These are phyloP conservation scores for Wasmannia auropunctata DNA, from an alignment of 1,140 invertebrate genomes.

Conservation along the genomic window DNA sequence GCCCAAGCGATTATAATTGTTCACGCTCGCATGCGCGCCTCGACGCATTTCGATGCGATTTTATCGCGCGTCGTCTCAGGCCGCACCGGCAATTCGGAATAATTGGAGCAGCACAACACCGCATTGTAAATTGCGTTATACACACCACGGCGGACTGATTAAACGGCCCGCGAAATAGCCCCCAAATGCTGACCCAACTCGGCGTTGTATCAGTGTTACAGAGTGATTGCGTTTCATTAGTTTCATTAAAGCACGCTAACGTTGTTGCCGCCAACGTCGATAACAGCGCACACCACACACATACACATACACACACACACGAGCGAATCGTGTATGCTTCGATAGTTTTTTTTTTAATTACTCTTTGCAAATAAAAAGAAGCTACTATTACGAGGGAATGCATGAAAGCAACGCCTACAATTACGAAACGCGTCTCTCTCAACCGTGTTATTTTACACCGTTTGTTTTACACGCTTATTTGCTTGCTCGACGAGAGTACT, in stretches of 20 bases:
- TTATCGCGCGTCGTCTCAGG: slow-evolving; percentile 27
- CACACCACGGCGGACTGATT: neutral
- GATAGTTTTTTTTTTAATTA: neutral
- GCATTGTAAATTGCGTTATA: slow-evolving; percentile 51
- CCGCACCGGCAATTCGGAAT: slow-evolving; percentile 7
- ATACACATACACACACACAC: too few relatives aligned
- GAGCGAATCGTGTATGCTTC: neutral
- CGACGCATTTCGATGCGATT: slow-evolving; percentile 37
- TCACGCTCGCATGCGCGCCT: neutral
- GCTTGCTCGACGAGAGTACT: neutral
- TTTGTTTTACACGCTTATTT: slow-evolving; percentile 2
- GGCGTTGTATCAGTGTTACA: neutral
- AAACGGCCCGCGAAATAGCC: slow-evolving; percentile 33
- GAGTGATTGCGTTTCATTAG: slow-evolving; percentile 35
- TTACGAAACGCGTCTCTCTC: neutral
- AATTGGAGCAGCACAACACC: slow-evolving; percentile 24
- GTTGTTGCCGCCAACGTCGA: neutral
- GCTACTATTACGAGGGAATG: neutral
- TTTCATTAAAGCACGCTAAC: slow-evolving; percentile 28
- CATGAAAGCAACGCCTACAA: neutral
- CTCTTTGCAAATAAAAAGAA: neutral
- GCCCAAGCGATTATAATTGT: neutral
- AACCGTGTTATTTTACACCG: neutral
- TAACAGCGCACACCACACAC: neutral
- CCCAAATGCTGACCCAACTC: slow-evolving; percentile 18